Conservation (phyloP, 2,113 vertebrate species). For the Bufo bufo region DNA sequence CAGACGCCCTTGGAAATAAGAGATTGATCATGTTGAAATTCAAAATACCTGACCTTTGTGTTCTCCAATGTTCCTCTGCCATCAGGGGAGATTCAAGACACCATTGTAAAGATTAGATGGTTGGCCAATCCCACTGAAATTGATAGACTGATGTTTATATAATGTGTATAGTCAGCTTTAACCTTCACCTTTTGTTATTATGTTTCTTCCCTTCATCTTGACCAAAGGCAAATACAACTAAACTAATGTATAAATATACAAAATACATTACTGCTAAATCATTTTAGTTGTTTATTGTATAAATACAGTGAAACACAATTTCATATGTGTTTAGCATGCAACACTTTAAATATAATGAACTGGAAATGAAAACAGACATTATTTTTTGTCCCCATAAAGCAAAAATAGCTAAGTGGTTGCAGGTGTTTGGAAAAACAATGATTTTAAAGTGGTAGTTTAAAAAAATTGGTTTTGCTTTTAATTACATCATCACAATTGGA, state of each 20-base stretch:
- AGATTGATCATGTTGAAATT: too few species aligned
- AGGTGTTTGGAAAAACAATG: constrained; percentile 28
- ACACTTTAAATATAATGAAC: neutral
- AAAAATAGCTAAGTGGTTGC: constrained; percentile 5
- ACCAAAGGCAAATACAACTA: neutral
- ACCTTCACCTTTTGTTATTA: neutral
- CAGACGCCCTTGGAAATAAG: too few species aligned
- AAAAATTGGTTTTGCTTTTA: constrained; percentile 25
- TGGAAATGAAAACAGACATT: neutral
- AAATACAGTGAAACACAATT: neutral
- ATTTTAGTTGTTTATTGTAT: neutral
- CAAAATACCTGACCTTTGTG: too few species aligned
- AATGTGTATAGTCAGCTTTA: too few species aligned
- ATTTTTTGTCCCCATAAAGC: constrained; percentile 1
- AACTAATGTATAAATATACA: neutral
- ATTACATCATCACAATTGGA: constrained; percentile 24
- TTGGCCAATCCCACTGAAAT: too few species aligned
- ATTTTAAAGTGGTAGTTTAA: constrained; percentile 5
- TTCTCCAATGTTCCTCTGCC: too few species aligned
- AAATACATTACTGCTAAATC: neutral
- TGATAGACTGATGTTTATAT: too few species aligned
- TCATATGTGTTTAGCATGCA: neutral
- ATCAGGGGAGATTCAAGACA: too few species aligned
- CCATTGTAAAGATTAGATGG: too few species aligned
- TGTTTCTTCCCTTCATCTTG: neutral